phyloP scores from a whole-genome alignment of 2,797 vertebrate species.

The Poecilia velifera region DNA sequence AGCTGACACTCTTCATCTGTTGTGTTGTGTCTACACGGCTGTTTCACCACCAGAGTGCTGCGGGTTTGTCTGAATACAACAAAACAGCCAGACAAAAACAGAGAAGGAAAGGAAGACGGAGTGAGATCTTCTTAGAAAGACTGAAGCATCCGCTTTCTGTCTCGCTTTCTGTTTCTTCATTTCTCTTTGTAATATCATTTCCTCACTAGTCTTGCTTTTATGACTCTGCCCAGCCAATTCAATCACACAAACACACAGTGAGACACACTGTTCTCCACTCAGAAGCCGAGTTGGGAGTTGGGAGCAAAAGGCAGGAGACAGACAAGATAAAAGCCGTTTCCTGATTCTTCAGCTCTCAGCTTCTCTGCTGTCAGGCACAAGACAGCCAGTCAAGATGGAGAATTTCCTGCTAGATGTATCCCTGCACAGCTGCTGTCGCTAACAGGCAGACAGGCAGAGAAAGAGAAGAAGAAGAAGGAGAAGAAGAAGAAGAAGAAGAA shows the following conservation, averaged over 20 bases:
- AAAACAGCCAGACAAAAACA: slow-evolving; percentile 59
- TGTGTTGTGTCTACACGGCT: slow-evolving; percentile 75
- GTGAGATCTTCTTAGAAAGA: slow-evolving; percentile 69
- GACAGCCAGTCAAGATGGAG: slow-evolving; percentile 76
- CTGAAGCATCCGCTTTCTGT: slow-evolving; percentile 61
- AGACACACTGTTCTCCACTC: slow-evolving; percentile 44
- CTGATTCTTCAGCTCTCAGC: slow-evolving; percentile 76
- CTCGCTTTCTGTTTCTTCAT: slow-evolving; percentile 64
- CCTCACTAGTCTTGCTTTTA: slow-evolving; percentile 69
- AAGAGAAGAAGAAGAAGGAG: slow-evolving; percentile 30
- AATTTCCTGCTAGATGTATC: slow-evolving; percentile 72
- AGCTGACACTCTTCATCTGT: slow-evolving; percentile 79
- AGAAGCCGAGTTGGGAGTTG: slow-evolving; percentile 74
- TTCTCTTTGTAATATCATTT: slow-evolving; percentile 69
- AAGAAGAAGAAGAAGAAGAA: slow-evolving; percentile 28
- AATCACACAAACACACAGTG: slow-evolving; percentile 2
- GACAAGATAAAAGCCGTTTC: slow-evolving; percentile 81
- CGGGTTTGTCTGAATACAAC: slow-evolving; percentile 77
- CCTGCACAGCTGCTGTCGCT: slow-evolving; percentile 72
- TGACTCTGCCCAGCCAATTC: slow-evolving; percentile 18
- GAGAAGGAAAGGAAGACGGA: slow-evolving; percentile 37
- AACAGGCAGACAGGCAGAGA: slow-evolving; percentile 63
- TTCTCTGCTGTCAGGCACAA: slow-evolving; percentile 75
- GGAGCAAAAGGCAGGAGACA: slow-evolving; percentile 80
- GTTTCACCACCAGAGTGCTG: slow-evolving; percentile 68